These are phyloP conservation scores for Hepsetus odoe DNA, from an alignment of 2,113 vertebrate species.

Conservation along the genomic window DNA sequence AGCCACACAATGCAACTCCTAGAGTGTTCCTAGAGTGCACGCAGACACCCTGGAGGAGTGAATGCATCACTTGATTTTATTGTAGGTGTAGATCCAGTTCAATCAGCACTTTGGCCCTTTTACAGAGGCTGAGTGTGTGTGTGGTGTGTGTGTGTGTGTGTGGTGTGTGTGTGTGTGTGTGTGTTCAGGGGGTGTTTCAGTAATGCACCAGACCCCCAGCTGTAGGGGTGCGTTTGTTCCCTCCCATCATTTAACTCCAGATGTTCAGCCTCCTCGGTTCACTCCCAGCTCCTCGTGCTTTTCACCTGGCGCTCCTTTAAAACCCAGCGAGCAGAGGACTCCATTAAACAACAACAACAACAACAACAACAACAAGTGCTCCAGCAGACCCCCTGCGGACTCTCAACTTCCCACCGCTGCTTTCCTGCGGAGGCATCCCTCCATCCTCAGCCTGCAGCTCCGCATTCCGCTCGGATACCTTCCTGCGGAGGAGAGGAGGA, in stretches of 20 bases:
- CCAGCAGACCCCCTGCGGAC: slow-evolving; percentile 58
- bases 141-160: too few relatives aligned
- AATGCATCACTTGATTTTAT: too few relatives aligned
- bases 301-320: slow-evolving; percentile 48
- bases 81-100: too few relatives aligned
- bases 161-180: too few relatives aligned
- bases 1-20: too few relatives aligned
- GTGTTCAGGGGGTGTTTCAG: not conserved
- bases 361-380: slow-evolving; percentile 65
- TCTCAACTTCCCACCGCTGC: slow-evolving; percentile 64
- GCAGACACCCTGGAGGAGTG: too few relatives aligned
- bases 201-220: not conserved
- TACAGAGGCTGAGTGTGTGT: not conserved
- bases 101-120: too few relatives aligned
- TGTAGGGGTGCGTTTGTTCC: slow-evolving; percentile 15
- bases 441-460: slow-evolving; percentile 58
- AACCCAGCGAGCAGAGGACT: slow-evolving; percentile 16
- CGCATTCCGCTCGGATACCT: slow-evolving; percentile 18
- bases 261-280: slow-evolving; percentile 28
- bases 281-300: slow-evolving; percentile 3
- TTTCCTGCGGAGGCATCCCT: slow-evolving; percentile 45
- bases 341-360: slow-evolving; percentile 69
- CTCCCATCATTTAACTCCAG: slow-evolving; percentile 47
- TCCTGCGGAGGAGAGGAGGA: slow-evolving; percentile 17
- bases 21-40: too few relatives aligned